Evolutionary conservation across 2,113 vertebrate genomes (phyloP).

Genomic region (Herpailurus yagouaroundi): DNA sequence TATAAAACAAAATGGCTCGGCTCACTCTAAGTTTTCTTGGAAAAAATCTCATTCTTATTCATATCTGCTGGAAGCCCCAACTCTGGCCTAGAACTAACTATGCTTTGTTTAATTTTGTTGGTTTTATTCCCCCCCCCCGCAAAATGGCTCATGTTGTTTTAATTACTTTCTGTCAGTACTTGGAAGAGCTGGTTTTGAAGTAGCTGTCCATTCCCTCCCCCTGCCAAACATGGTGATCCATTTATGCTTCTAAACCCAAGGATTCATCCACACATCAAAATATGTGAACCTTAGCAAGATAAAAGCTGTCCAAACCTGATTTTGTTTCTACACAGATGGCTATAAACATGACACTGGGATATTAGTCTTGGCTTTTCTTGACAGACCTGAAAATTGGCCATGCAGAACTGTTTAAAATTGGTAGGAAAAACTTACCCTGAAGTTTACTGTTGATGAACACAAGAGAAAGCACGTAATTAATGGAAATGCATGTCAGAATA

Average conservation of each 20-base stretch:
- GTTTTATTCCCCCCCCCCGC: neutral
- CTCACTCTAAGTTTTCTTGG: constrained; percentile 11
- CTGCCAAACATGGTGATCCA: constrained; percentile 61
- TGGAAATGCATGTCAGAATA: constrained; percentile 72
- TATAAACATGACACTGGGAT: constrained; percentile 79
- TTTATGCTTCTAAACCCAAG: constrained; percentile 75
- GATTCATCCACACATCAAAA: constrained; percentile 78
- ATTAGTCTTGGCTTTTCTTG: constrained; percentile 83
- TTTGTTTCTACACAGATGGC: constrained; percentile 81
- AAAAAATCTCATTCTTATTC: constrained; percentile 5
- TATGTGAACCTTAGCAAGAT: constrained; percentile 81
- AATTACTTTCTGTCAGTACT: constrained; percentile 46
- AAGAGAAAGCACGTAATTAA: constrained; percentile 79
- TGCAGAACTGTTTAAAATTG: constrained; percentile 80
- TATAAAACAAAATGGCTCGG: constrained; percentile 1
- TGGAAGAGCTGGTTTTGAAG: constrained; percentile 64
- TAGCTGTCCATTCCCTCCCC: constrained; percentile 50
- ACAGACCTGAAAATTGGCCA: constrained; percentile 84
- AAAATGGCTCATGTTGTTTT: constrained; percentile 45
- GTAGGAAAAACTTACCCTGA: constrained; percentile 77
- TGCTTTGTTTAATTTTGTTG: neutral
- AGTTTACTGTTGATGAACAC: constrained; percentile 81
- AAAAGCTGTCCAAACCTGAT: constrained; percentile 83
- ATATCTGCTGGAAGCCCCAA: neutral
- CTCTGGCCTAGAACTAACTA: neutral